Conservation (phyloP, 2,797 vertebrate species). For the Dromococcyx pavoninus region DNA sequence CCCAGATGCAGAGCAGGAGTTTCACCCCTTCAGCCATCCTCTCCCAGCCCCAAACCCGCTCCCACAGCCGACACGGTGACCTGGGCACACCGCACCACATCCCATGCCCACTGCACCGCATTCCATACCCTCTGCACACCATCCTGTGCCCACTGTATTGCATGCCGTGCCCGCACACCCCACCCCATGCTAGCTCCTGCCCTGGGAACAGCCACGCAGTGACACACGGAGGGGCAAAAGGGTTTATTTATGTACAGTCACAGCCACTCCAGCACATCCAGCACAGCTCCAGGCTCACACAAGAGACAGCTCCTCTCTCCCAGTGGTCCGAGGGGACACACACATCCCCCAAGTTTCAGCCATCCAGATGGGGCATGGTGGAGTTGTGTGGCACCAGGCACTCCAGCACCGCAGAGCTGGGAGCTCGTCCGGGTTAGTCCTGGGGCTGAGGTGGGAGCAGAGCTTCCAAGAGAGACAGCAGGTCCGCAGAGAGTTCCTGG, state of each 20-base stretch:
- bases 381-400: fast-evolving
- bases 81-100: fast-evolving
- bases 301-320: background rate
- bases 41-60: background rate
- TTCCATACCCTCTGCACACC: background rate
- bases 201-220: background rate
- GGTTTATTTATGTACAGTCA: constrained; percentile 29
- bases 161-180: no score
- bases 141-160: no score
- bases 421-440: background rate
- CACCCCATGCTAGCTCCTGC: background rate
- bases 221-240: background rate
- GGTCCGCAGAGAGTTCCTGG: constrained; percentile 53
- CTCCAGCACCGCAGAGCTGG: background rate
- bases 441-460: background rate
- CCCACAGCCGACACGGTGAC: fast-evolving
- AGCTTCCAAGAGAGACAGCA: constrained; percentile 54
- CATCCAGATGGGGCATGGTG: fast-evolving
- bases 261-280: fast-evolving
- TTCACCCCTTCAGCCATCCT: no score
- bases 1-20: fast-evolving
- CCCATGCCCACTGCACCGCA: no score
- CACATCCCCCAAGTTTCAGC: fast-evolving
- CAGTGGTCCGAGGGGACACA: background rate
- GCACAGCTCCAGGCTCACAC: background rate